These are phyloP conservation scores for Caenorhabditis sp. DNA, from an alignment of 2,888 invertebrate species.

Conservation along the genomic window DNA sequence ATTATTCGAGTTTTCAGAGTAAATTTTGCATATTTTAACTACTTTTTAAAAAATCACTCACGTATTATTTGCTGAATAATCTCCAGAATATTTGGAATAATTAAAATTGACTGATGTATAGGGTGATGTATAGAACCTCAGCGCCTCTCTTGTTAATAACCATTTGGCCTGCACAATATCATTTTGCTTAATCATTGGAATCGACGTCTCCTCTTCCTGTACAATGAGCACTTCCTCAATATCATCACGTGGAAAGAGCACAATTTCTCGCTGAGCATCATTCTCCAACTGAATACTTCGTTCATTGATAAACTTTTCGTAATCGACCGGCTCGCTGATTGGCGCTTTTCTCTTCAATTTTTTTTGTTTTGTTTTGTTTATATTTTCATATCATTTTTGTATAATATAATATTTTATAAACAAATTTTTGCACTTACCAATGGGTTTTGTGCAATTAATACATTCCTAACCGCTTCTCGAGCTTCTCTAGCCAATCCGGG, in stretches of 20 bases:
- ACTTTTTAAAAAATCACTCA: slow-evolving; percentile 11
- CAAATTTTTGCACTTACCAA: slow-evolving; percentile 31
- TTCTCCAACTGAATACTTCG: slow-evolving; percentile 65
- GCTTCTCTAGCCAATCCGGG: slow-evolving; percentile 67
- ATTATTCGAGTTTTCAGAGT: no score
- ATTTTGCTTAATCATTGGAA: slow-evolving; percentile 47
- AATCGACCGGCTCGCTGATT: slow-evolving; percentile 63
- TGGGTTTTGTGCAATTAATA: slow-evolving; percentile 63
- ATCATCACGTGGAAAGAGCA: slow-evolving; percentile 69
- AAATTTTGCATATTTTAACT: neutral
- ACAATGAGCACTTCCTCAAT: slow-evolving; percentile 50
- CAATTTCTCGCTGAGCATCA: slow-evolving; percentile 65
- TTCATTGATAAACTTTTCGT: slow-evolving; percentile 67
- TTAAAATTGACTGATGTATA: slow-evolving; percentile 91
- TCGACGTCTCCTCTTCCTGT: slow-evolving; percentile 49
- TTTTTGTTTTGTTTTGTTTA: slow-evolving; percentile 3
- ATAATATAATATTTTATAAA: neutral
- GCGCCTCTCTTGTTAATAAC: slow-evolving; percentile 60
- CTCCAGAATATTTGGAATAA: slow-evolving; percentile 86
- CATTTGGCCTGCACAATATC: slow-evolving; percentile 61
- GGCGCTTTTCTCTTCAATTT: slow-evolving; percentile 65
- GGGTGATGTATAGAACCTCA: slow-evolving; percentile 71
- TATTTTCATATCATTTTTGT: neutral
- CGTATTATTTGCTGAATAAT: slow-evolving; percentile 75
- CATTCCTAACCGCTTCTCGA: slow-evolving; percentile 65